Base-by-base conservation (phyloP, 2,113 vertebrate species). In the Poeciliopsis prolifica region DNA sequence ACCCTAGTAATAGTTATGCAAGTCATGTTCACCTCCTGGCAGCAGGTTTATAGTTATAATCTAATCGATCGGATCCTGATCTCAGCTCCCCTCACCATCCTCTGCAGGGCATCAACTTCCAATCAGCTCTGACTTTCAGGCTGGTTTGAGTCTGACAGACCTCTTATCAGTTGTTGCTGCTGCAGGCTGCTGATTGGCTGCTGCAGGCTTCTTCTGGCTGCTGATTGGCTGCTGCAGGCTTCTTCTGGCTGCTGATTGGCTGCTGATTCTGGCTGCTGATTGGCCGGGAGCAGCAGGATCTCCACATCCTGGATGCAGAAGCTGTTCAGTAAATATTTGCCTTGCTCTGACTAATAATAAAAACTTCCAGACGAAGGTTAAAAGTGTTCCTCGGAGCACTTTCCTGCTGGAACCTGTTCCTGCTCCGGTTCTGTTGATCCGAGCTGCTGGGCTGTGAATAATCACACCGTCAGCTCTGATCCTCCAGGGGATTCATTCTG, bases 251-350 rank as follows among this genome's bases (percentile, higher is more conserved):
- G 31, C 31, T 33, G 31, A 33, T 33, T 33, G 33, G 33, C 33
- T 33, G 33, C 33, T 35, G 33, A 35, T 35, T 35, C 8, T 35
- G 35, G 35, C 10, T 12, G 51, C 35, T 72, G 76, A 78, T 70
- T 70, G 75, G 68, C 30, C 44, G 44, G 48, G 29, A 51, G 70
- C 37, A 68, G 54, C 65, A 0, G 77, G 70, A 78, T 6, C 29
- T 11, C 22, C 31, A 37, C 28, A 63, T 61, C 70, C 77, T 14
- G 77, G 70, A 68, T 31, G 30, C 26, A 65, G 54, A 15, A 4
- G 0, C 31, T 2, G 24, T 24, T 76, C 66, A 4, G 70, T 63
- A 70, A 78, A 78, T 31, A 54, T 48, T 68, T 61, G 28, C 54
- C 0, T 65, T 35, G 15, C 31, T 35, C 63, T 2, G 64, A 26